These are phyloP conservation scores for Bufo gargarizans DNA, from an alignment of 2,113 vertebrate genomes.

Conservation along the genomic window DNA sequence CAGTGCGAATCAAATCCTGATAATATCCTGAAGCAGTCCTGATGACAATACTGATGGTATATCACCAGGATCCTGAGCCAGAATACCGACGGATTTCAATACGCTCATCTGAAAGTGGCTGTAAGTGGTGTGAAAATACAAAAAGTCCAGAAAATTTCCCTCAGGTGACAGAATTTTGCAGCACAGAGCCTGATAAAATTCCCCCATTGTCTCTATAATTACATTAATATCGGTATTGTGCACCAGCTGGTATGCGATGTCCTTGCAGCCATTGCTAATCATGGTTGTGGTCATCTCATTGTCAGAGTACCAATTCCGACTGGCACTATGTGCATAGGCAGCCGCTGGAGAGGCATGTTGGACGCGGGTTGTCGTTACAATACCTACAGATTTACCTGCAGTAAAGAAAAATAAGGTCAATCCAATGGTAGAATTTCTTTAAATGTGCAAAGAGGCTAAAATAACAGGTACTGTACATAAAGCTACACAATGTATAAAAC, in stretches of 20 bases:
- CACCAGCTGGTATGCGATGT: constrained; percentile 88
- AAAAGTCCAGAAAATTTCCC: too few species aligned
- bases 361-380: constrained; percentile 92
- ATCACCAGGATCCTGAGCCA: too few species aligned
- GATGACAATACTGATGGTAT: too few species aligned
- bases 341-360: constrained; percentile 91
- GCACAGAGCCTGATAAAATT: too few species aligned
- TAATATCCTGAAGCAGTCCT: too few species aligned
- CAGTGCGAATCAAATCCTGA: too few species aligned
- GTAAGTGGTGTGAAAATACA: too few species aligned
- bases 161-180: too few species aligned
- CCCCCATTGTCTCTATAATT: constrained; percentile 55
- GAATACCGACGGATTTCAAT: too few species aligned
- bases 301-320: constrained; percentile 88
- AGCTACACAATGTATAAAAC: background rate
- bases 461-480: background rate
- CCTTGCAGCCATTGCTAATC: constrained; percentile 75
- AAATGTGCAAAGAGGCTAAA: background rate
- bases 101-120: too few species aligned
- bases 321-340: constrained; percentile 85
- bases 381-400: constrained; percentile 90
- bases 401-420: background rate
- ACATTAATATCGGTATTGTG: constrained; percentile 91
- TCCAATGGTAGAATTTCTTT: background rate
- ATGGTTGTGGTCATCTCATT: constrained; percentile 78